A percentile compares a stretch with the other conserved stretches of the same genome.
These are phyloP conservation scores for Anthonomus grandis DNA, from an alignment of 1,140 invertebrate genomes.

Conservation along the genomic window DNA sequence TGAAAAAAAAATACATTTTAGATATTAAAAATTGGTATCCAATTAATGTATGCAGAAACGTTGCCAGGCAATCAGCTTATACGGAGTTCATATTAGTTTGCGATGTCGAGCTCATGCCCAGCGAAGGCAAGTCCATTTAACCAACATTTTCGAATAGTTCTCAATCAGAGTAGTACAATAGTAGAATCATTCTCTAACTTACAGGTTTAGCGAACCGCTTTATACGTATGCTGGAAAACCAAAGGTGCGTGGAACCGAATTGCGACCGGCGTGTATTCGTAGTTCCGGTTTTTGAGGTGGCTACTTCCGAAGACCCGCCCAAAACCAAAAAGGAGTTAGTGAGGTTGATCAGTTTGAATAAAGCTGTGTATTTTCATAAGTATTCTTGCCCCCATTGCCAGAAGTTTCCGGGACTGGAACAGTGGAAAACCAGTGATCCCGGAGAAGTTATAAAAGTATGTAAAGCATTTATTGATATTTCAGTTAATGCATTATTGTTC, in stretches of 20 bases:
- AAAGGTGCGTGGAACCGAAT: slow-evolving; percentile 18
- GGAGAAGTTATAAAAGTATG: slow-evolving; percentile 48
- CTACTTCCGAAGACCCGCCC: slow-evolving; percentile 58
- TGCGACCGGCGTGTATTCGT: slow-evolving; percentile 59
- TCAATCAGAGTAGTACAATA: no score
- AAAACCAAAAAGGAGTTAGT: slow-evolving; percentile 56
- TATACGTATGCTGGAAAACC: slow-evolving; percentile 55
- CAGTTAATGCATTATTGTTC: no score
- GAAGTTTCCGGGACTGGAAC: slow-evolving; percentile 69
- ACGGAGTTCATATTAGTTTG: slow-evolving; percentile 70
- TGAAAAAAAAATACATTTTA: slow-evolving; percentile 1
- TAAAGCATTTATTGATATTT: background rate
- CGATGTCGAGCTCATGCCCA: slow-evolving; percentile 73
- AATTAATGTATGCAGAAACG: slow-evolving; percentile 73
- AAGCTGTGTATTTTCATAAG: slow-evolving; percentile 63
- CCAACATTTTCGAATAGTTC: no score
- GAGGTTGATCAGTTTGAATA: slow-evolving; percentile 50
- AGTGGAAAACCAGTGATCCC: slow-evolving; percentile 60
- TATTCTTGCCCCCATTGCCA: slow-evolving; percentile 72
- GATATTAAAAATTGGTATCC: slow-evolving; percentile 54
- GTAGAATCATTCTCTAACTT: background rate
- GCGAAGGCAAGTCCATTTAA: slow-evolving; percentile 44
- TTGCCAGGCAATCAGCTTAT: slow-evolving; percentile 58
- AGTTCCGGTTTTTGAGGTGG: slow-evolving; percentile 72
- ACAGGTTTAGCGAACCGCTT: slow-evolving; percentile 58